Percentiles rank a stretch among this genome's conserved stretches.
Conservation (phyloP, 1,140 invertebrate genomes). For the Cydia fagiglandana region DNA sequence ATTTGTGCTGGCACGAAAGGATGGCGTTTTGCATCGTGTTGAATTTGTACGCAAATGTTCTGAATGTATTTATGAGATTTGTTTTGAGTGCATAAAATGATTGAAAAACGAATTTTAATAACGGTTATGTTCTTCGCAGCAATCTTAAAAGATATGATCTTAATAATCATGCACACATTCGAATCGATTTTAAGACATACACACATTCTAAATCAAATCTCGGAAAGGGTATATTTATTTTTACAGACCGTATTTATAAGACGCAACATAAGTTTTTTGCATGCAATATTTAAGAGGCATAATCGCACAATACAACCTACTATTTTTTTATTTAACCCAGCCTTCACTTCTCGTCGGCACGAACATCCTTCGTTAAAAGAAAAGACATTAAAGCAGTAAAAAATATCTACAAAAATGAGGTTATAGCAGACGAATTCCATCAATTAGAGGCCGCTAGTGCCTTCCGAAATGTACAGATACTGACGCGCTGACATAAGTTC, state of each 20-base stretch:
- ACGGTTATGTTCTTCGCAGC: neutral
- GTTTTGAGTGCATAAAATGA: neutral
- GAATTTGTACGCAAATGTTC: conserved; percentile 19
- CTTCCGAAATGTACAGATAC: conserved; percentile 66
- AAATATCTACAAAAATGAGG: conserved; percentile 49
- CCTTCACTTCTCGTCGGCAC: neutral
- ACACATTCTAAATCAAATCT: neutral
- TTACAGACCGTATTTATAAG: neutral
- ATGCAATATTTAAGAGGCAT: neutral
- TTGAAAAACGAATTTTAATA: conserved; percentile 13
- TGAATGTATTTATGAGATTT: conserved; percentile 12
- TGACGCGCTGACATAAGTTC: conserved; percentile 60
- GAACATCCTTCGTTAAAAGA: neutral
- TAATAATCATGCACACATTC: conserved; percentile 13
- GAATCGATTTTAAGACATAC: neutral
- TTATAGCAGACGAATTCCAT: conserved; percentile 69
- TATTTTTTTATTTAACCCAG: neutral
- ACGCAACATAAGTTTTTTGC: neutral
- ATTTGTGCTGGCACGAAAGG: conserved; percentile 12
- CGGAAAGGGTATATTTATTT: neutral
- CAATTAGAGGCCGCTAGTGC: conserved; percentile 64
- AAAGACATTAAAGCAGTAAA: conserved; percentile 31
- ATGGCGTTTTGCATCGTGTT: conserved; percentile 15
- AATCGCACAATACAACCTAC: neutral
- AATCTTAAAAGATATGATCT: conserved; percentile 6